Evolutionary conservation across 37 sponge, comb jelly and placozoan species (phyloP), one percentile per base, ranked within the genome.

Genomic region (Hormiphora californensis): DNA sequence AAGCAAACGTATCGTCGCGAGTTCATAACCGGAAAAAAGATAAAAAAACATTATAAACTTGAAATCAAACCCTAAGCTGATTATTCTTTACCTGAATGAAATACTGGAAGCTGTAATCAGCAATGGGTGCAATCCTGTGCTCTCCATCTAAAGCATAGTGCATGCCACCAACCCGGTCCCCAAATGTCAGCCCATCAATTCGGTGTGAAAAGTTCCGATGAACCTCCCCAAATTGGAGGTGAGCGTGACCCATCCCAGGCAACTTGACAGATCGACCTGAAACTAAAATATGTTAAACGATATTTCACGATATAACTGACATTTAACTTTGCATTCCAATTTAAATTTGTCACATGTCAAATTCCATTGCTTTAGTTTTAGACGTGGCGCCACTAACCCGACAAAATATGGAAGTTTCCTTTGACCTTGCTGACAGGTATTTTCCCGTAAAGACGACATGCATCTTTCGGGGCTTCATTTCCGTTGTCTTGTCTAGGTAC

Each of bases 341-440:
- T 17, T 17, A 17, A 15, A 17, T 17, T 49, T 49, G 53, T 49
- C 53, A 49, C 53, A 49, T 9, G 53, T 49, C 12, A 49, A 49
- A 49, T 49, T 9, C 12, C 15, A 15, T 15, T 17, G 53, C n/a
- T n/a, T n/a, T n/a, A n/a, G n/a, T n/a, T n/a, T n/a, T n/a, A n/a
- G n/a, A n/a, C n/a, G n/a, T n/a, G n/a, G n/a, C n/a, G n/a, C 11
- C 19, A 65, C 67, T 7, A 25, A 40, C 81, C 81, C 9, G 81
- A 73, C 3, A 73, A 28, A n/a, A 73, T 73, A 73, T 73, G 81
- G 46, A 73, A 73, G 46, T 73, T 73, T 73, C 81, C 81, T 33
- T 73, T 73, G 15, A 73, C 44, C 43, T 73, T 73, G 43, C 43
- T 36, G 25, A 73, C 81, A 21, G 81, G 81, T 23, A 73, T 73